Conservation (phyloP, 2,888 invertebrate species). For the Catonia carolina region DNA sequence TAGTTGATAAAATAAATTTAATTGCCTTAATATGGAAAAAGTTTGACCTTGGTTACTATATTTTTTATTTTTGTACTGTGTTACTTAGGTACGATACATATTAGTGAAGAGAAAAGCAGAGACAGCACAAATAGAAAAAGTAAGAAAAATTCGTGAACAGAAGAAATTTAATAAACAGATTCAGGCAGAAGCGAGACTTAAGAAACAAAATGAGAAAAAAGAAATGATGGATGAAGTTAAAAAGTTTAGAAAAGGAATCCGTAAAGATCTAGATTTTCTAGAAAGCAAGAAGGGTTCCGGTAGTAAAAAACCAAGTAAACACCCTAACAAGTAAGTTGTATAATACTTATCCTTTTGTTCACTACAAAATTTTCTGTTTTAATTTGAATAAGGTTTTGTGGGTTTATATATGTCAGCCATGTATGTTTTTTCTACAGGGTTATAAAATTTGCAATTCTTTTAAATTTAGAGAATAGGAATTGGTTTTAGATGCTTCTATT, state of each 20-base stretch:
- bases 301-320: slow-evolving; percentile 37
- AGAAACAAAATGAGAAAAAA: slow-evolving; percentile 84
- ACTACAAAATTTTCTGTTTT: background rate
- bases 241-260: slow-evolving; percentile 80
- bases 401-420: too few species aligned
- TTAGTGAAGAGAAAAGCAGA: slow-evolving; percentile 76
- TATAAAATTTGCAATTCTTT: too few species aligned
- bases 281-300: slow-evolving; percentile 50
- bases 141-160: slow-evolving; percentile 80
- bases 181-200: slow-evolving; percentile 72
- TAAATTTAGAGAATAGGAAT: too few species aligned
- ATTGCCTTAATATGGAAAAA: too few species aligned
- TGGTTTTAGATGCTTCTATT: too few species aligned
- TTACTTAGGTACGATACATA: slow-evolving; percentile 29
- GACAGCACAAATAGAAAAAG: slow-evolving; percentile 82
- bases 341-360: slow-evolving; percentile 29
- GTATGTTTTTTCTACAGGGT: too few species aligned
- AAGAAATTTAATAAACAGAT: slow-evolving; percentile 90
- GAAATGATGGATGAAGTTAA: slow-evolving; percentile 89
- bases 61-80: too few species aligned
- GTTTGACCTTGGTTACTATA: too few species aligned
- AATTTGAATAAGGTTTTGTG: too few species aligned
- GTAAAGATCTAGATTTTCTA: slow-evolving; percentile 71
- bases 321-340: slow-evolving; percentile 31
- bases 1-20: too few species aligned